These are phyloP conservation scores for Botrylloides violaceus DNA, from an alignment of 23 tunicate genomes.

Conservation along the genomic window DNA sequence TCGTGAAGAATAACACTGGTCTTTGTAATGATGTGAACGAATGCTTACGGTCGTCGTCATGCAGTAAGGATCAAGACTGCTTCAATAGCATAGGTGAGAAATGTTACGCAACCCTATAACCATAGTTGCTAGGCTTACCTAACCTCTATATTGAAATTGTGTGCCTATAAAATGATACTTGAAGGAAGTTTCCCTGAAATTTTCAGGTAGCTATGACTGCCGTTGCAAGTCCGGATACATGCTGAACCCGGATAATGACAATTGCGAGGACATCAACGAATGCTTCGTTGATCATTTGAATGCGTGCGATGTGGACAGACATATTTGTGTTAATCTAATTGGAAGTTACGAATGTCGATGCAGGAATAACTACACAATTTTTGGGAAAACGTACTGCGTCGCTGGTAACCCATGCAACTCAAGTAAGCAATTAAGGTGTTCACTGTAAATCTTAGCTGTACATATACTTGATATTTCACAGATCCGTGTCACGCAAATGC, in stretches of 20 bases:
- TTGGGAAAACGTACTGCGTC: constrained; percentile 5
- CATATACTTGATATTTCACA: neutral
- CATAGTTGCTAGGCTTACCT: too few species aligned
- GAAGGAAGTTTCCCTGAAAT: too few species aligned
- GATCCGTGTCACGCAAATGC: constrained; percentile 25
- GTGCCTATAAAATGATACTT: too few species aligned
- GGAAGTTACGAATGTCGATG: constrained; percentile 34
- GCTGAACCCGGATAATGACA: neutral
- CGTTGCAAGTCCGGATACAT: constrained; percentile 1
- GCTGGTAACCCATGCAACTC: constrained; percentile 16
- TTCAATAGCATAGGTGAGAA: neutral
- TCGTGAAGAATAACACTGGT: constrained; percentile 5
- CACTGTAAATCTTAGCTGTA: too few species aligned
- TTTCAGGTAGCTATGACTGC: constrained; percentile 11
- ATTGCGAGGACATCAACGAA: constrained; percentile 30
- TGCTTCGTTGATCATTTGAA: neutral
- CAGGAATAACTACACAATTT: constrained; percentile 1
- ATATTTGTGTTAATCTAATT: constrained; percentile 11
- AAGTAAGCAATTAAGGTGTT: constrained; percentile 13
- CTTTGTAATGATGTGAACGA: constrained; percentile 32
- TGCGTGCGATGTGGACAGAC: neutral
- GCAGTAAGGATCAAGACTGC: constrained; percentile 8
- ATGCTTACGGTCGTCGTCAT: constrained; percentile 10
- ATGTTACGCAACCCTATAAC: too few species aligned
- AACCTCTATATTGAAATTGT: too few species aligned